Conservation (phyloP, 2,113 vertebrate genomes). For the Accipiter virgatus region DNA sequence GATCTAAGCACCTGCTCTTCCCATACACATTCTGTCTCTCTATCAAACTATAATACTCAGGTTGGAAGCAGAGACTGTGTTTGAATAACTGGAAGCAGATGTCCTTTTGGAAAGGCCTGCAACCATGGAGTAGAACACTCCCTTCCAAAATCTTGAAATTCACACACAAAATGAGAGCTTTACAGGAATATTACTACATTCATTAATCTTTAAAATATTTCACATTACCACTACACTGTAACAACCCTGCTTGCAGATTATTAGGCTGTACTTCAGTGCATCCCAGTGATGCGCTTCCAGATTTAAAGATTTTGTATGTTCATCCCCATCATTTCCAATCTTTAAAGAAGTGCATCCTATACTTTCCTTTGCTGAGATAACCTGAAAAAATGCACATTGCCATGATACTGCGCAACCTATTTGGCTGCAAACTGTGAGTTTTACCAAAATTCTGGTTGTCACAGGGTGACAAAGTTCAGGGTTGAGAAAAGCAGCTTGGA, state of each 20-base stretch:
- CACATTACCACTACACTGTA: background rate
- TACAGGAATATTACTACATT: background rate
- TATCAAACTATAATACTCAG: background rate
- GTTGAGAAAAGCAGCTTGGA: background rate
- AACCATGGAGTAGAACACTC: background rate
- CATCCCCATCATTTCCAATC: background rate
- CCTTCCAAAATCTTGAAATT: background rate
- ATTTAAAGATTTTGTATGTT: background rate
- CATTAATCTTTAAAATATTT: background rate
- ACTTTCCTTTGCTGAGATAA: background rate
- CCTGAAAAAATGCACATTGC: background rate
- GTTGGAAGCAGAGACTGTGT: background rate
- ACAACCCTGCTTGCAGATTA: background rate
- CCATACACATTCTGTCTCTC: background rate
- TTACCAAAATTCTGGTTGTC: background rate
- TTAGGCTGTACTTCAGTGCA: background rate
- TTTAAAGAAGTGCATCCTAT: background rate
- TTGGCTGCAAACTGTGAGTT: background rate
- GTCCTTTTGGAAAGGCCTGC: background rate
- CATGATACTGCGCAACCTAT: too few species aligned
- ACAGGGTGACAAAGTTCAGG: background rate
- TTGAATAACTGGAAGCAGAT: background rate
- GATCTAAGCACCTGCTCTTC: background rate
- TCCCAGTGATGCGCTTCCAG: background rate
- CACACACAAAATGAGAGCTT: background rate